Conservation (phyloP, 2,797 vertebrate species). For the Cossypha polioptera region DNA sequence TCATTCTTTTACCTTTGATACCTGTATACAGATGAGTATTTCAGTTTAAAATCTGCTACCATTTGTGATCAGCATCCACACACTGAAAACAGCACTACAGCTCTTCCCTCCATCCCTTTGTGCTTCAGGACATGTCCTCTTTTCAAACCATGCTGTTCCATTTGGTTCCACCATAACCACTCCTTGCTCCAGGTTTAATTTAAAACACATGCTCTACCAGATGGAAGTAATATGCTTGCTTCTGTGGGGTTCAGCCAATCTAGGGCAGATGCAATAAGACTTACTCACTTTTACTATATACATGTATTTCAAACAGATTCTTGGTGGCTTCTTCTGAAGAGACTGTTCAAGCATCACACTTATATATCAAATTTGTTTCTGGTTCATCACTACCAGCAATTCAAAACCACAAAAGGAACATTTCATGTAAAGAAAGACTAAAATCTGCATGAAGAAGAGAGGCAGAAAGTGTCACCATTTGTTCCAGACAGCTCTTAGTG, state of each 20-base stretch:
- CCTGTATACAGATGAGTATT: neutral
- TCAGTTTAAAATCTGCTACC: neutral
- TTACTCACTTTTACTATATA: neutral
- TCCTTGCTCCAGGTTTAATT: neutral
- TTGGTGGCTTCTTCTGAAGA: neutral
- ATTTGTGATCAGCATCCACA: neutral
- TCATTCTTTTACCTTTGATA: constrained; percentile 3
- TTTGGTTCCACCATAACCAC: neutral
- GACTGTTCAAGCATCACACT: neutral
- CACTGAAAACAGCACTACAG: neutral
- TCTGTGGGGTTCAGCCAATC: neutral
- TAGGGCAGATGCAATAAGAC: neutral
- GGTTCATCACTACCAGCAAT: neutral
- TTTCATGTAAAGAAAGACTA: neutral
- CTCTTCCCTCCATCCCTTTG: neutral
- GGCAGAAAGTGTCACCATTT: neutral
- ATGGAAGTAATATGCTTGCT: neutral
- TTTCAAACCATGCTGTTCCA: neutral
- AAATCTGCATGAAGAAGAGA: neutral
- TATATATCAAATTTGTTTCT: neutral
- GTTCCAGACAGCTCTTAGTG: neutral
- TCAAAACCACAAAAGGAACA: neutral
- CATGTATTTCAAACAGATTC: neutral
- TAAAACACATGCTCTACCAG: neutral
- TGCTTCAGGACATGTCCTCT: neutral